Evolutionary conservation across 2,797 vertebrate genomes (phyloP).

Genomic region (Phataginus tricuspis): DNA sequence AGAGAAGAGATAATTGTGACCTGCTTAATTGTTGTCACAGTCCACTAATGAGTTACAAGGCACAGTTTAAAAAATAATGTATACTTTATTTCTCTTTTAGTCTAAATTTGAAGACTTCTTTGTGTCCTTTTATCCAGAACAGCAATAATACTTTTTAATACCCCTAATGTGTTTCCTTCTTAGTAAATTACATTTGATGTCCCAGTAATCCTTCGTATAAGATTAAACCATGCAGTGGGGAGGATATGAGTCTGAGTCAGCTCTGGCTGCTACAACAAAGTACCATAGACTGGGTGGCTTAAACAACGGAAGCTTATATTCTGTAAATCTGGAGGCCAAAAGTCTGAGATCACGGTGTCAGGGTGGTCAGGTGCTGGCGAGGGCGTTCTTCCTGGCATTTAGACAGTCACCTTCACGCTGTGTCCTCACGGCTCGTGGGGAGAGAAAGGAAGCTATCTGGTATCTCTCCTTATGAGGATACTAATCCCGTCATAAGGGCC

Average conservation of each 20-base stretch:
- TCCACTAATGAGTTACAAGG: not conserved
- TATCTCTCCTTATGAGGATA: not conserved
- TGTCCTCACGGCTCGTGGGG: not conserved
- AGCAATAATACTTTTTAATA: not conserved
- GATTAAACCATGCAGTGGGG: not conserved
- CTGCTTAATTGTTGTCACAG: not conserved
- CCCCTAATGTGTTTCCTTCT: not conserved
- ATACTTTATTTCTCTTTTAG: conserved; percentile 21
- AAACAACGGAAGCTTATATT: not conserved
- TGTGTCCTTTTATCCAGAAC: not conserved
- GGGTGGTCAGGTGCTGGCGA: not conserved
- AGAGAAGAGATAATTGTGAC: not conserved
- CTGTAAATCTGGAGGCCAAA: not conserved
- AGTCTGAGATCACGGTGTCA: not conserved
- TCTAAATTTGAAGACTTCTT: not conserved
- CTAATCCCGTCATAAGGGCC: not conserved
- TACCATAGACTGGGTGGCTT: not conserved
- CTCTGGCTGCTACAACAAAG: not conserved
- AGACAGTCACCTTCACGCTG: not conserved
- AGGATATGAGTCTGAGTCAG: not conserved
- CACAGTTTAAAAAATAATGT: not conserved
- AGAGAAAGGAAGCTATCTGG: not conserved
- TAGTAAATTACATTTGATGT: not conserved
- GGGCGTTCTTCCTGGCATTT: not conserved
- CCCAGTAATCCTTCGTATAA: not conserved